A percentile compares a stretch with the other conserved stretches of the same genome.
phyloP scores from a whole-genome alignment of 2,888 invertebrate species.

The Ferrisia virgata region DNA sequence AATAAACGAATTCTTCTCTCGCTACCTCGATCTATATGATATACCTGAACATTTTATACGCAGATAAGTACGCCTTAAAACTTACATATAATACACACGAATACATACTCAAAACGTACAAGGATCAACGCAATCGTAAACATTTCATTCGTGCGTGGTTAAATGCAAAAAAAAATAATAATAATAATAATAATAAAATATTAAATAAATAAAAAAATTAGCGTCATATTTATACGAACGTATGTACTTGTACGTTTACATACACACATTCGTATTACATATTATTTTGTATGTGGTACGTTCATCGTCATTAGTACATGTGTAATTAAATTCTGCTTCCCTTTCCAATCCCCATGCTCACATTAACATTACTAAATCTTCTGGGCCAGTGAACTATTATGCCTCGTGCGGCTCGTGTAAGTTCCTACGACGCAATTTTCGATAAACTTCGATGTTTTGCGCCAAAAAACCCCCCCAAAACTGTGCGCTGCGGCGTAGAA shows the following conservation, averaged over 20 bases:
- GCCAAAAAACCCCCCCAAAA: neutral
- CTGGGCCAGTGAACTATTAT: slow-evolving; percentile 7
- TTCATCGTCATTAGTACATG: neutral
- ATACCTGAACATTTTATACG: too few relatives aligned
- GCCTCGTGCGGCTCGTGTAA: neutral
- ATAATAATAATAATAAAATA: too few relatives aligned
- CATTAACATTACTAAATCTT: neutral
- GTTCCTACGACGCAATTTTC: neutral
- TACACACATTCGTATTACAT: neutral
- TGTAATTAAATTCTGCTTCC: neutral
- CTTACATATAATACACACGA: too few relatives aligned
- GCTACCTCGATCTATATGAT: too few relatives aligned
- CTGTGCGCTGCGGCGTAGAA: neutral
- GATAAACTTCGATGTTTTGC: neutral
- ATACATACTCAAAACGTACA: too few relatives aligned
- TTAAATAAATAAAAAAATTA: neutral
- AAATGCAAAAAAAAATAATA: neutral
- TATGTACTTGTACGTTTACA: too few relatives aligned
- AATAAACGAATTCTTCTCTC: neutral
- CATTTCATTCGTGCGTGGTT: neutral
- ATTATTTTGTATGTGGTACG: neutral
- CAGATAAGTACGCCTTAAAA: too few relatives aligned
- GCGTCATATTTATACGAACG: neutral
- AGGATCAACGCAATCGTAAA: too few relatives aligned
- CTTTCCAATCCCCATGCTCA: neutral